Conservation (phyloP, 2,113 vertebrate genomes). For the Notarius lentiginosus region DNA sequence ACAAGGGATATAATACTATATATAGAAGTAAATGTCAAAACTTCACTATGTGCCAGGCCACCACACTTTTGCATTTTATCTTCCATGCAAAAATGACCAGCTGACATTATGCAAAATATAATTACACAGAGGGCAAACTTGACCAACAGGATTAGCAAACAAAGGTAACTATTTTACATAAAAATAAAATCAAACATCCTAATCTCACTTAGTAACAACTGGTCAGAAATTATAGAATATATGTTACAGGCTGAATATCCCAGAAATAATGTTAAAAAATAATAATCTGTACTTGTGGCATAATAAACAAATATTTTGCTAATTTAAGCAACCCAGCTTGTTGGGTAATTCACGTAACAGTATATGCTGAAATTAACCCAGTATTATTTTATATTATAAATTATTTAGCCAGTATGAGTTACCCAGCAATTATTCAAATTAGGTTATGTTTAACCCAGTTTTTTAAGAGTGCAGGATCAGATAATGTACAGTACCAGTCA, state of each 20-base stretch:
- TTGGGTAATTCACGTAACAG: too few relatives aligned
- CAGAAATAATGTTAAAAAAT: not conserved
- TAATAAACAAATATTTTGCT: too few relatives aligned
- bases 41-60: not conserved
- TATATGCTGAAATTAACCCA: too few relatives aligned
- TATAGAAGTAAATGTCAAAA: not conserved
- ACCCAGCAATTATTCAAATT: too few relatives aligned
- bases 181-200: not conserved
- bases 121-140: not conserved
- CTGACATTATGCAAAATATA: not conserved
- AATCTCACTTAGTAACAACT: not conserved
- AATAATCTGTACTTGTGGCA: too few relatives aligned
- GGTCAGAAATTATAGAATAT: not conserved
- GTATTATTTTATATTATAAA: too few relatives aligned
- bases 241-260: not conserved
- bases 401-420: too few relatives aligned
- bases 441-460: too few relatives aligned
- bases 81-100: not conserved
- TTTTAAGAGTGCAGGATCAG: too few relatives aligned
- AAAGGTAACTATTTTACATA: not conserved
- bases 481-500: too few relatives aligned
- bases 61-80: not conserved
- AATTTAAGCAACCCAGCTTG: too few relatives aligned
- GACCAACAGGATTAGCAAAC: not conserved
- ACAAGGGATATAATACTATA: not conserved